Base-by-base conservation (phyloP, 2,113 vertebrate genomes). In the Solea senegalensis region DNA sequence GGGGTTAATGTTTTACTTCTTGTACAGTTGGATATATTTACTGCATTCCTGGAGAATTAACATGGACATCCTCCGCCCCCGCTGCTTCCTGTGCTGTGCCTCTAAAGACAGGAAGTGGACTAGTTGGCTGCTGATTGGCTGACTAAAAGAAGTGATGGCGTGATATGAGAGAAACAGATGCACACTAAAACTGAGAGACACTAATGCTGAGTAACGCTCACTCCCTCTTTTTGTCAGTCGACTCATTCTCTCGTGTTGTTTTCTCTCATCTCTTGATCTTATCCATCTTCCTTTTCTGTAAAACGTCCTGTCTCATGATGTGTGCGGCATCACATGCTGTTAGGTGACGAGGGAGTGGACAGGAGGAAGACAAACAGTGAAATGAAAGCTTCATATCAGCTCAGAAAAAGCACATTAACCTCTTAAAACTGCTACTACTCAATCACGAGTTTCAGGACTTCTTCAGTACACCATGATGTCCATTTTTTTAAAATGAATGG, bases 21-120 rank as follows among this genome's bases (percentile, higher is more conserved):
- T 21, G 65, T 46, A 61, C 71, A 39, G 65, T 82, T 79, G 62
- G 74, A 82, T 46, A 64, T 45, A 6, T 34, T 44, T 14, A 0
- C 63, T 39, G 73, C 85, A 84, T 90, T 90, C 89, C 82, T 87
- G 77, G 73, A 78, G 82, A 85, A 87, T 86, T 65, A 88, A 84
- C 80, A 44, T 74, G 72, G 65, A 90, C 82, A 71, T 85, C 86
- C 80, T 86, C 81, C 74, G 1, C 75, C 81, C 84, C 62, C 74
- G 28, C 77, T 0, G 50, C 10, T 90, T 92, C 89, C 89, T 91
- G 76, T 76, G 78, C 76, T 63, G 71, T 2, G 50, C 76, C 88
- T 86, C 73, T 83, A 57, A 88, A 79, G 78, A 64, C 86, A 82
- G 89, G 88, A 92, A 91, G 86, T 86, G 79, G 48, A 73, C 66